Percentiles rank a stretch among this genome's conserved stretches.
Evolutionary conservation across 2,113 vertebrate genomes (phyloP).

Genomic region (Piaya cayana): DNA sequence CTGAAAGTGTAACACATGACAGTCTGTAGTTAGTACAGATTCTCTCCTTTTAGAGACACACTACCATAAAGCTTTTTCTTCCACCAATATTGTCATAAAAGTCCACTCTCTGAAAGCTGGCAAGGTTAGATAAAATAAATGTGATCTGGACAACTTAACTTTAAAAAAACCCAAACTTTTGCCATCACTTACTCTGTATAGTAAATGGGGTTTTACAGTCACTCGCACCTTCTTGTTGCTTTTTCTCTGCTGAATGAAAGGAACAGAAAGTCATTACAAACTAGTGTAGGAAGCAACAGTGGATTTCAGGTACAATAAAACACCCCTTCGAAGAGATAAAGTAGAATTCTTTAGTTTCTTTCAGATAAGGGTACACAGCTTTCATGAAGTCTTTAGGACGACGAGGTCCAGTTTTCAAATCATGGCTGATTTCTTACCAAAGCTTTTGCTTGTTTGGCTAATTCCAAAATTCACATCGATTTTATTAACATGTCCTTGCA

Average conservation of each 20-base stretch:
- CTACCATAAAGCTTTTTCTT: background rate
- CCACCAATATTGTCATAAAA: background rate
- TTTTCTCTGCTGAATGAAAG: slow-evolving; percentile 83
- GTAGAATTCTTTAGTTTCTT: background rate
- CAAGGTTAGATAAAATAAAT: background rate
- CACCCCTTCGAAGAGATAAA: background rate
- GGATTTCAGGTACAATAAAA: background rate
- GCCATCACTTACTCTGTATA: slow-evolving; percentile 87
- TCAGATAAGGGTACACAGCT: background rate
- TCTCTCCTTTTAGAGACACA: background rate
- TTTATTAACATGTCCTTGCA: background rate
- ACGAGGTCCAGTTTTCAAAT: background rate
- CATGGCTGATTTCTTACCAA: background rate
- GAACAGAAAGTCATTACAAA: background rate
- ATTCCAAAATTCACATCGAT: background rate
- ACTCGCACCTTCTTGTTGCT: slow-evolving; percentile 94
- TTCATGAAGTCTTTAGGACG: background rate
- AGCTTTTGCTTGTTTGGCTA: background rate
- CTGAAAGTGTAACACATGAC: background rate
- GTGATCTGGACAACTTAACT: background rate
- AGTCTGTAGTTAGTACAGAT: background rate
- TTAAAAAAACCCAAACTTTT: background rate
- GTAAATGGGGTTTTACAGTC: slow-evolving; percentile 94
- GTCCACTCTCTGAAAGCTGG: background rate
- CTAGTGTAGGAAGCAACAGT: background rate